Evolutionary conservation across 2,888 invertebrate genomes (phyloP), one percentile per base, ranked within the genome.

Genomic region (Acleris sparsana): DNA sequence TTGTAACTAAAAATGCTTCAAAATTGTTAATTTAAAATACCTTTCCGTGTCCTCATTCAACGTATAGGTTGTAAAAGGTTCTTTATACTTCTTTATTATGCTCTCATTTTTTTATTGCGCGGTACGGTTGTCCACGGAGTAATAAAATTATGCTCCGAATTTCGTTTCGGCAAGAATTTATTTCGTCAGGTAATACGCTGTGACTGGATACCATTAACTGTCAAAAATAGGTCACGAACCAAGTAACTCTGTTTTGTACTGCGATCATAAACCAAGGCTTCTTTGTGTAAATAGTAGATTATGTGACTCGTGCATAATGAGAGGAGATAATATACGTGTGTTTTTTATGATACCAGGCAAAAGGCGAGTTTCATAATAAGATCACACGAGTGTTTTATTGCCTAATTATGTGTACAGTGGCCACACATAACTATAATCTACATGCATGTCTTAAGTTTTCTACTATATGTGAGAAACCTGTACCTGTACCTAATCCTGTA

Each of bases 131-230:
- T 60, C 49, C 64, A 58, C 43, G 59, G 48, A 20, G 49, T 60
- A 64, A 55, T 64, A 64, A 64, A 64, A 55, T n/a, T 64, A 60
- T 59, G 59, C 49, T 59, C 53, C 49, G 55, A 64, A 64, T 53
- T 64, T 59, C 64, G 59, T 60, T 59, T 17, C 53, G 16, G 59
- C 20, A 60, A 53, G 64, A 59, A 64, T 60, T 59, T 53, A 58
- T 43, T 62, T 33, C 55, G 20, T 43, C 33, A 60, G 22, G 59
- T 64, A 60, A 60, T 60, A 29, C 22, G 16, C 18, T 64, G 49
- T 49, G 59, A 64, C 64, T 17, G 53, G n/a, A 39, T 44, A 33
- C 53, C 60, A 64, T 49, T 59, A 58, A 46, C 53, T 13, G 55
- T n/a, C 46, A 49, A 20, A 49, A 20, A 17, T 16, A 17, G 46